Percentiles rank a stretch among this genome's conserved stretches.
These are phyloP conservation scores for Coturnix japonica DNA, from an alignment of 2,113 vertebrate species.

Conservation along the genomic window DNA sequence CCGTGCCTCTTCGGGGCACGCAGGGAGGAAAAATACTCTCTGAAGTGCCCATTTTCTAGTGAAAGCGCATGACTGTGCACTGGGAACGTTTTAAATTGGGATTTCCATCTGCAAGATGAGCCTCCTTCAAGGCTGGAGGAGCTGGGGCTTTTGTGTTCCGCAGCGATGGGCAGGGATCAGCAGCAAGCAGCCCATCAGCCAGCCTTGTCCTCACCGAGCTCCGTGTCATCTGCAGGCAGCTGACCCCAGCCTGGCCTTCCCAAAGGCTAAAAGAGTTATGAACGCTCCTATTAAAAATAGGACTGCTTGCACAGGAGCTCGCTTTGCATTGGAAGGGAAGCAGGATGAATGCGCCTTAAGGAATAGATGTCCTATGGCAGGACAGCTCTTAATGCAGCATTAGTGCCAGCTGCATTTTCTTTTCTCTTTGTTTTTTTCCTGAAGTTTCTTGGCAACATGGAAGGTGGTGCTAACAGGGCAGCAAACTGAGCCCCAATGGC, in stretches of 20 bases:
- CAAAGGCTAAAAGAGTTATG: conserved; percentile 23
- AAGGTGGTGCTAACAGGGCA: background rate
- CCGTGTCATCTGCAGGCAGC: background rate
- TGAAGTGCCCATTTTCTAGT: background rate
- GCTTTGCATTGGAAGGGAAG: background rate
- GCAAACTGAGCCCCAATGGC: rapidly evolving
- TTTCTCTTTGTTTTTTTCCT: too few relatives aligned
- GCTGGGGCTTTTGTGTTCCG: background rate
- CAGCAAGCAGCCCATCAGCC: background rate
- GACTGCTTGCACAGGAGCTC: background rate
- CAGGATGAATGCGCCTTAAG: background rate
- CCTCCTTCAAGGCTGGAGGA: background rate
- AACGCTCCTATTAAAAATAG: conserved; percentile 49
- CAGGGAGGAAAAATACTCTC: background rate
- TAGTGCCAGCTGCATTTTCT: background rate
- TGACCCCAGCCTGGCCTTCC: background rate
- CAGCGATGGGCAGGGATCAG: background rate
- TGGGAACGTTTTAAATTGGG: background rate
- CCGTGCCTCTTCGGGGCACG: conserved; percentile 50
- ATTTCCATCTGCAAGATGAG: background rate
- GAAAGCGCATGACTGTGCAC: background rate
- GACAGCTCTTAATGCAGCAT: background rate
- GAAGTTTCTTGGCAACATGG: background rate
- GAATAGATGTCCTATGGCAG: background rate
- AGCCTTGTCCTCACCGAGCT: background rate